Evolutionary conservation across 2,888 invertebrate species (phyloP).

Genomic region (Euproctis similis): DNA sequence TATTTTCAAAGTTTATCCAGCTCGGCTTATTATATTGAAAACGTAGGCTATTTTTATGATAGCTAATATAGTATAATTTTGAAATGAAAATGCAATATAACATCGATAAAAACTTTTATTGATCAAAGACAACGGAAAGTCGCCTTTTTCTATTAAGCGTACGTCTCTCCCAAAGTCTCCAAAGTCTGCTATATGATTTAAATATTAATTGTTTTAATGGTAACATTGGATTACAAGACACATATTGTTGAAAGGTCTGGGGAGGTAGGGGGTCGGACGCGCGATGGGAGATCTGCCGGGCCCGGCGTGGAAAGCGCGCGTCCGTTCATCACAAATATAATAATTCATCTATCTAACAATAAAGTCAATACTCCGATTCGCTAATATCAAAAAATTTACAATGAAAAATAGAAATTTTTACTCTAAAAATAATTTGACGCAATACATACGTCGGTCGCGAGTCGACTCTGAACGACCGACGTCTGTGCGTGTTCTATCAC

Average conservation of each 20-base stretch:
- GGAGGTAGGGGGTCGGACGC: slow-evolving; percentile 54
- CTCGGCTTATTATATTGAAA: too few species aligned
- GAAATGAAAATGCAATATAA: slow-evolving; percentile 38
- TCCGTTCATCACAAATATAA: slow-evolving; percentile 62
- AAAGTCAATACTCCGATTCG: slow-evolving; percentile 64
- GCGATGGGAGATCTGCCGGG: slow-evolving; percentile 46
- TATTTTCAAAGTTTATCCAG: too few species aligned
- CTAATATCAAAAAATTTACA: slow-evolving; percentile 74
- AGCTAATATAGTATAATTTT: too few species aligned
- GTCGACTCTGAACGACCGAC: slow-evolving; percentile 61
- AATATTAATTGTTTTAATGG: slow-evolving; percentile 58
- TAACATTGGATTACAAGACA: slow-evolving; percentile 69
- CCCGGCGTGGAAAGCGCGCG: slow-evolving; percentile 60
- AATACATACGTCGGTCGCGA: slow-evolving; percentile 59
- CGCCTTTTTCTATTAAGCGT: slow-evolving; percentile 68
- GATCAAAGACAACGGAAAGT: slow-evolving; percentile 62
- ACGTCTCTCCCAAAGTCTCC: slow-evolving; percentile 64
- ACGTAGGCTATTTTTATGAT: too few species aligned
- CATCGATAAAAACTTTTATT: slow-evolving; percentile 76
- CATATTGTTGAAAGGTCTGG: slow-evolving; percentile 60
- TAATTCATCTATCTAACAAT: slow-evolving; percentile 72
- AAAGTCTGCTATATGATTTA: slow-evolving; percentile 62
- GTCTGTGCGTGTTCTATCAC: slow-evolving; percentile 66
- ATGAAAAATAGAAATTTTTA: slow-evolving; percentile 75
- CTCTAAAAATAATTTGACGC: slow-evolving; percentile 69